Conservation (phyloP, 2,797 vertebrate genomes). For the Cynopterus sphinx region DNA sequence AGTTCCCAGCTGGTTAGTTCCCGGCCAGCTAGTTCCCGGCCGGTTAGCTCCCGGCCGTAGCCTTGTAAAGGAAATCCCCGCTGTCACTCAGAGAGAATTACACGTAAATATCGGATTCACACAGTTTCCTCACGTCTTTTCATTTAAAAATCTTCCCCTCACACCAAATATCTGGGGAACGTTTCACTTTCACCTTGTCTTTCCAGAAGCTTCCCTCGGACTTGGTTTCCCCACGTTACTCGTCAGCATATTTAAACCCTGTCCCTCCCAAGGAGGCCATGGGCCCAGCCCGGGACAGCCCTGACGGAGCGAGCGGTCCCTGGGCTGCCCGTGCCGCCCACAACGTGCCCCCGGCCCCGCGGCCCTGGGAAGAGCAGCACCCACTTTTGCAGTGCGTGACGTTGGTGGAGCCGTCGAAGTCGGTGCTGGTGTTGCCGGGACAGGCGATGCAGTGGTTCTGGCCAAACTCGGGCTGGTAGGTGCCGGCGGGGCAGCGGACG, state of each 20-base stretch:
- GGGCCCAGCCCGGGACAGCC: neutral
- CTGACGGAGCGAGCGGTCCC: fast-evolving
- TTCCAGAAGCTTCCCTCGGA: neutral
- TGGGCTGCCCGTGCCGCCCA: fast-evolving
- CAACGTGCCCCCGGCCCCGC: neutral
- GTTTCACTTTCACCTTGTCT: neutral
- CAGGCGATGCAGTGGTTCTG: slow-evolving; percentile 97
- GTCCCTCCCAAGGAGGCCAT: fast-evolving
- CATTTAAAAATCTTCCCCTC: neutral
- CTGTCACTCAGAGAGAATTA: neutral
- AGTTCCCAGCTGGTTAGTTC: too few species aligned
- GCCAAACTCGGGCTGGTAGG: slow-evolving; percentile 96
- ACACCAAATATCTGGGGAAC: neutral
- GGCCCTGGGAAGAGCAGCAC: neutral
- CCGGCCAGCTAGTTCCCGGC: too few species aligned
- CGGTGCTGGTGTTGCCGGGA: slow-evolving; percentile 96
- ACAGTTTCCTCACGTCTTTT: neutral
- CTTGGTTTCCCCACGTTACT: neutral
- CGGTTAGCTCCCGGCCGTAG: neutral
- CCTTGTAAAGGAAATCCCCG: neutral
- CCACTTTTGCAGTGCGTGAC: slow-evolving; percentile 98
- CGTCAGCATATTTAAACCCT: fast-evolving
- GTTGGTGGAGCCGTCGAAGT: slow-evolving; percentile 97
- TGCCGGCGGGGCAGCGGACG: slow-evolving; percentile 92
- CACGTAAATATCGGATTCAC: neutral